Evolutionary conservation across 2,888 invertebrate species (phyloP).

Genomic region (Coenonympha arcania): DNA sequence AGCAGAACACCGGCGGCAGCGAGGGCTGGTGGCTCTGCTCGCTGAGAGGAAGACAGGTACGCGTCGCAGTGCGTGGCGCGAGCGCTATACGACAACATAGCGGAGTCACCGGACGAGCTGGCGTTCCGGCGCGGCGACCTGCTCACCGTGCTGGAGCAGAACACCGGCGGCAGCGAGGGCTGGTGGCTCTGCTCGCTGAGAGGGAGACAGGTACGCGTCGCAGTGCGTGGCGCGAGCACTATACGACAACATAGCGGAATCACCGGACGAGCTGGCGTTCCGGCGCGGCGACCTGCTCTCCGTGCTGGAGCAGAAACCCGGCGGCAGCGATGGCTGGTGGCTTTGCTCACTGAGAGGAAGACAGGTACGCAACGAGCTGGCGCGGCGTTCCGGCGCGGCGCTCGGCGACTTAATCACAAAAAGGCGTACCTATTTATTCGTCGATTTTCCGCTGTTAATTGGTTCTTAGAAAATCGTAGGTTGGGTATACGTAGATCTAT

Average conservation of each 20-base stretch:
- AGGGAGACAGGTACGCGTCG: too few relatives aligned
- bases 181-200: constrained; percentile 97
- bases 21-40: constrained; percentile 62
- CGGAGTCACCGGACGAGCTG: constrained; percentile 94
- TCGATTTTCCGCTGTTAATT: too few relatives aligned
- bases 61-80: constrained; percentile 63
- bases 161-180: constrained; percentile 85
- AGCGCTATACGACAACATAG: constrained; percentile 48
- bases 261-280: background rate
- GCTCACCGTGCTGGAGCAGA: constrained; percentile 77
- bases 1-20: constrained; percentile 93
- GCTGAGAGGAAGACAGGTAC: background rate
- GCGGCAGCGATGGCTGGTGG: constrained; percentile 97
- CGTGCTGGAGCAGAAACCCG: constrained; percentile 85
- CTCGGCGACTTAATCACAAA: too few relatives aligned
- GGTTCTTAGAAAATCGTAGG: too few relatives aligned
- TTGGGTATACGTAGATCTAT: too few relatives aligned
- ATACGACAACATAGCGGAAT: background rate
- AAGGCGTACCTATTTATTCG: too few relatives aligned
- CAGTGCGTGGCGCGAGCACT: too few relatives aligned
- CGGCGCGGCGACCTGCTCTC: background rate
- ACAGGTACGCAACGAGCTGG: constrained; percentile 25
- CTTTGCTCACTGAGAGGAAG: constrained; percentile 78
- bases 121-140: constrained; percentile 94
- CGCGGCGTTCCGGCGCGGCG: background rate